Base-by-base conservation (phyloP, 1,140 invertebrate genomes). In the Drosophila insularis region DNA sequence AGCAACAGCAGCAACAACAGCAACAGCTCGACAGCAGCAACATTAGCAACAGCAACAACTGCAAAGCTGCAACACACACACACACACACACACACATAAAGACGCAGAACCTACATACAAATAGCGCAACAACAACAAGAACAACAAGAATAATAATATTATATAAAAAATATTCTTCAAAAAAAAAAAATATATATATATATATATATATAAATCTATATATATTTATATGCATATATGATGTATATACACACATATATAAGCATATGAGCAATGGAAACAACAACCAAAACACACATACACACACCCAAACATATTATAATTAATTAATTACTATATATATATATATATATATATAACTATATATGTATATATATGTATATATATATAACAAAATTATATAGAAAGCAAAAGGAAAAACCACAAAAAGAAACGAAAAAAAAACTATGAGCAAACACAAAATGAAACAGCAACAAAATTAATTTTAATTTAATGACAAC, bases 1-100 rank as follows among this genome's bases (percentile, higher is more conserved):
- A 60, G 91, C 89, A 86, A 90, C 80, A 90, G 90, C 92, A 93
- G 86, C 91, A 93, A 64, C 40, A 78, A 65, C 40, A 81, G 23
- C 60, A 74, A 23, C 40, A 81, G 35, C 50, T 10, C n/a, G 7
- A 11, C 8, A 50, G 17, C 43, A 50, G 8, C 0, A 43, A 6
- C 40, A 43, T 14, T 14, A 43, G 14, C 40, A 60, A 43, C 27
- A 62, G 35, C 31, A 78, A 59, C 53, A 78, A 72, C 79, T 74
- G 74, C 75, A 79, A 72, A 72, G 80, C 80, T 82, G 80, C 75
- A 79, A 75, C 71, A 79, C 80, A 82, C 55, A 70, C 61, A 46
- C 4, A 27, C 27, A 27, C 27, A 74, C 56, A 58, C 27, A 46
- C 40, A 46, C 17, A 50, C 43, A 50, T 2, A 43, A 2, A 39